Evolutionary conservation across 2,113 vertebrate genomes (phyloP).

Genomic region (Mionectes macconnelli): DNA sequence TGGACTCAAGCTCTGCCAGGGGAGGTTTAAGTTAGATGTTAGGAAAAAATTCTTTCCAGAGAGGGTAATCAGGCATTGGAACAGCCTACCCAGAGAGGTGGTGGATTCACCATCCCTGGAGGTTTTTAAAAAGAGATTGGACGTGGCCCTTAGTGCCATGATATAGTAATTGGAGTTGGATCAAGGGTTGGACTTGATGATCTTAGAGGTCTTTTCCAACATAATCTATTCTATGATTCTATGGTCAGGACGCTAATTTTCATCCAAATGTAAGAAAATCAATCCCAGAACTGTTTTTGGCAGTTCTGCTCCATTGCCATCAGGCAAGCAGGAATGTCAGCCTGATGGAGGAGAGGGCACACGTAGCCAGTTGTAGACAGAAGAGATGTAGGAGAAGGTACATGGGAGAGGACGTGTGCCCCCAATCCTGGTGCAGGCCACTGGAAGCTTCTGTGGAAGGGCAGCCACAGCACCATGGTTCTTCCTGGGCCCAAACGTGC

Average conservation of each 20-base stretch:
- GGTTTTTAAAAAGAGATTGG: too few relatives aligned
- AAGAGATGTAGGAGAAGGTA: rapidly evolving
- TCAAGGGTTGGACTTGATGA: too few relatives aligned
- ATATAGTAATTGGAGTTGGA: too few relatives aligned
- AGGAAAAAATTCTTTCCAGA: too few relatives aligned
- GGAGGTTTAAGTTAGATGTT: too few relatives aligned
- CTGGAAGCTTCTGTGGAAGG: not conserved
- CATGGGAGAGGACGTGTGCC: not conserved
- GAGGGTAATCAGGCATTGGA: too few relatives aligned
- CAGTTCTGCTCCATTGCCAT: not conserved
- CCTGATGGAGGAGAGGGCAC: not conserved
- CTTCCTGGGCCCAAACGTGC: not conserved
- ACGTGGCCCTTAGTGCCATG: too few relatives aligned
- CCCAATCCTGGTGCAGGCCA: not conserved
- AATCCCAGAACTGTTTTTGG: not conserved
- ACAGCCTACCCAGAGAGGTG: too few relatives aligned
- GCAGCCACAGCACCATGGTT: not conserved
- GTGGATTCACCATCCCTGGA: too few relatives aligned
- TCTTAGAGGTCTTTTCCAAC: too few relatives aligned
- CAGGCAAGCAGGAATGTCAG: not conserved
- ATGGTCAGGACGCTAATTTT: not conserved
- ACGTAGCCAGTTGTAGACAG: rapidly evolving
- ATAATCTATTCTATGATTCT: too few relatives aligned
- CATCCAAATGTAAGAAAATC: not conserved
- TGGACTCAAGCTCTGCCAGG: too few relatives aligned